Percentiles rank a stretch among this genome's conserved stretches.
Conservation (phyloP, 2,888 invertebrate genomes). For the Litoditis marina region DNA sequence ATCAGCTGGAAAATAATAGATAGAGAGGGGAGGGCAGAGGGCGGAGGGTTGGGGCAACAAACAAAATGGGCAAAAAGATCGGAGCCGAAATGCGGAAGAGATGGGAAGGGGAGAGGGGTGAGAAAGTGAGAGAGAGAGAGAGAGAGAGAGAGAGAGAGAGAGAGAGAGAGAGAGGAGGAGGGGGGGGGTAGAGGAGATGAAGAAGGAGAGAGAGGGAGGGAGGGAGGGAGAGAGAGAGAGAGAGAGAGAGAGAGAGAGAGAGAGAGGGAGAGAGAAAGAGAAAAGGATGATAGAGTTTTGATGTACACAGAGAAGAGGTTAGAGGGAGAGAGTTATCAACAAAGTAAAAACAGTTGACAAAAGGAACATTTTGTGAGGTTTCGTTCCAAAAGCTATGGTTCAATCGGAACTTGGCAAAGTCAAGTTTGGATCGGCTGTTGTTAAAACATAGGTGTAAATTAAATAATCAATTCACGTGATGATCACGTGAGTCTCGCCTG, state of each 20-base stretch:
- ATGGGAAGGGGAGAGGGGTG: slow-evolving; percentile 4
- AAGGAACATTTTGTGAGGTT: too few species aligned
- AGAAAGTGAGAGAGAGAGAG: too few species aligned
- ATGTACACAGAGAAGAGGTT: too few species aligned
- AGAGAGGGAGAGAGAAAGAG: slow-evolving; percentile 5
- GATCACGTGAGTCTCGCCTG: too few species aligned
- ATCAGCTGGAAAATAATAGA: neutral
- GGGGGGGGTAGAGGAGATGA: slow-evolving; percentile 8
- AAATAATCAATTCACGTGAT: too few species aligned
- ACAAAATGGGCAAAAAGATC: slow-evolving; percentile 2
- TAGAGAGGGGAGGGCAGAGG: neutral
- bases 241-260: slow-evolving; percentile 11
- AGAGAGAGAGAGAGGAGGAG: slow-evolving; percentile 9
- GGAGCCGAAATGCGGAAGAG: neutral
- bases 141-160: slow-evolving; percentile 11
- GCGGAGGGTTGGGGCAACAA: neutral
- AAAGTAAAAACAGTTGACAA: too few species aligned
- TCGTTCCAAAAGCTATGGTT: too few species aligned
- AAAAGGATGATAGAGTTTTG: slow-evolving; percentile 6
- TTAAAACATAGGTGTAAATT: too few species aligned
- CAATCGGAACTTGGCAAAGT: too few species aligned
- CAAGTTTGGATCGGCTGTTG: too few species aligned
- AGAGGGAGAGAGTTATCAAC: too few species aligned
- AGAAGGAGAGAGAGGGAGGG: slow-evolving; percentile 17
- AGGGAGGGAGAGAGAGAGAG: slow-evolving; percentile 18